Conservation (phyloP, 2,888 invertebrate species). For the Allygus modestus region DNA sequence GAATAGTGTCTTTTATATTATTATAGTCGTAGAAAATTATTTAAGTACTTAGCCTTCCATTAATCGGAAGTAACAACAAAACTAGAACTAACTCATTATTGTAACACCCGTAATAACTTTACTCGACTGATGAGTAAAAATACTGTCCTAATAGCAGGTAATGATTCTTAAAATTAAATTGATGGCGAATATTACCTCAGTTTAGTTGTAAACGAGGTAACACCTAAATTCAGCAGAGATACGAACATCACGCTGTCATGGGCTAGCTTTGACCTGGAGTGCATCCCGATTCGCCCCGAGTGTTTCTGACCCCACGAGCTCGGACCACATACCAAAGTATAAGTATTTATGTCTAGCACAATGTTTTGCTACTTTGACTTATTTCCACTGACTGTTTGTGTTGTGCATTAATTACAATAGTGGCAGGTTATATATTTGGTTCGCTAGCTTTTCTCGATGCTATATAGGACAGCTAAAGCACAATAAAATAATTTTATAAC, state of each 20-base stretch:
- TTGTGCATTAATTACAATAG: slow-evolving; percentile 21
- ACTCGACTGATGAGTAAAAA: neutral
- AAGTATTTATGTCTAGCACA: slow-evolving; percentile 20
- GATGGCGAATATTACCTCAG: neutral
- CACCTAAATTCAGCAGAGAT: neutral
- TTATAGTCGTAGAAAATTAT: too few relatives aligned
- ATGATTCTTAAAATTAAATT: neutral
- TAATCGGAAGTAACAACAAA: too few relatives aligned
- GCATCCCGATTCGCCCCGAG: neutral
- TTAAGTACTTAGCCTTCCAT: too few relatives aligned
- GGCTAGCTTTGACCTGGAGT: neutral
- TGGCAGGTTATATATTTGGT: slow-evolving; percentile 31
- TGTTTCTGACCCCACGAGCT: neutral
- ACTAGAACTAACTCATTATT: too few relatives aligned
- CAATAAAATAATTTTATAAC: neutral
- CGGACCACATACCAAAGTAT: neutral
- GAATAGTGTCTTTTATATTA: too few relatives aligned
- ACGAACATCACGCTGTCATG: neutral
- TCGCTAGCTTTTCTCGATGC: neutral
- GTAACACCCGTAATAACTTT: too few relatives aligned
- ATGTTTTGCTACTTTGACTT: neutral
- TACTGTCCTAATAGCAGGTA: neutral
- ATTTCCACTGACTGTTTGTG: neutral
- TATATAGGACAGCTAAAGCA: slow-evolving; percentile 38
- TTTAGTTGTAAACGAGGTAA: too few relatives aligned